Evolutionary conservation across 1,140 invertebrate genomes (phyloP).

Genomic region (Helicorthomorpha holstii): DNA sequence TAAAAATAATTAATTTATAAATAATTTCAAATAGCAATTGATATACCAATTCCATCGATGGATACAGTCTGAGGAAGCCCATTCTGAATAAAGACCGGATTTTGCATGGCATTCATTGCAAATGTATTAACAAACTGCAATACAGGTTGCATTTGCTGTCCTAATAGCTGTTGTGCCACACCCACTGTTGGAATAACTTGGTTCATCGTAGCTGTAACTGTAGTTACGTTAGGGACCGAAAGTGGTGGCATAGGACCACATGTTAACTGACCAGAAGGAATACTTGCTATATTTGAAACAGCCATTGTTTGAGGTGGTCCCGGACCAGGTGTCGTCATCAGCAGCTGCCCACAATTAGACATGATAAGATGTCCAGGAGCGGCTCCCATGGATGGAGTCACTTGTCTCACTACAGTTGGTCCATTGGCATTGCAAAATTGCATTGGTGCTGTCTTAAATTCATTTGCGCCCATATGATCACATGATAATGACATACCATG

Average conservation of each 20-base stretch:
- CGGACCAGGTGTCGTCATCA: constrained; percentile 8
- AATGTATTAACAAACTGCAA: constrained; percentile 48
- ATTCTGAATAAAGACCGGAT: constrained; percentile 53
- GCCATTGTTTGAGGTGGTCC: constrained; percentile 9
- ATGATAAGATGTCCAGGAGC: constrained; percentile 9
- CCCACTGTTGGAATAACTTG: constrained; percentile 32
- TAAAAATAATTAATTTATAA: no score
- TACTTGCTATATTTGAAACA: constrained; percentile 11
- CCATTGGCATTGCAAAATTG: no score
- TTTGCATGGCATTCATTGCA: constrained; percentile 33
- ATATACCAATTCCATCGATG: constrained; percentile 9
- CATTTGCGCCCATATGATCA: no score
- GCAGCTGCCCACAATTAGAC: constrained; percentile 13
- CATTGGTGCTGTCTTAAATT: no score
- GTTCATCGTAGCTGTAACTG: constrained; percentile 38
- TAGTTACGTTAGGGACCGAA: constrained; percentile 45
- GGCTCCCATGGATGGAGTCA: neutral
- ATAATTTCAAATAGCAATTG: no score
- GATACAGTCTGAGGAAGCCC: constrained; percentile 14
- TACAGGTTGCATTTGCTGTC: constrained; percentile 37
- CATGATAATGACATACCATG: no score
- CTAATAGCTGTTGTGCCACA: constrained; percentile 40
- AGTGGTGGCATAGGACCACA: constrained; percentile 40
- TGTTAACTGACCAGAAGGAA: constrained; percentile 12
- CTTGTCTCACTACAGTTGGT: no score